Base-by-base conservation (phyloP, 1,140 invertebrate genomes). In the Philotrypesis tridentata region DNA sequence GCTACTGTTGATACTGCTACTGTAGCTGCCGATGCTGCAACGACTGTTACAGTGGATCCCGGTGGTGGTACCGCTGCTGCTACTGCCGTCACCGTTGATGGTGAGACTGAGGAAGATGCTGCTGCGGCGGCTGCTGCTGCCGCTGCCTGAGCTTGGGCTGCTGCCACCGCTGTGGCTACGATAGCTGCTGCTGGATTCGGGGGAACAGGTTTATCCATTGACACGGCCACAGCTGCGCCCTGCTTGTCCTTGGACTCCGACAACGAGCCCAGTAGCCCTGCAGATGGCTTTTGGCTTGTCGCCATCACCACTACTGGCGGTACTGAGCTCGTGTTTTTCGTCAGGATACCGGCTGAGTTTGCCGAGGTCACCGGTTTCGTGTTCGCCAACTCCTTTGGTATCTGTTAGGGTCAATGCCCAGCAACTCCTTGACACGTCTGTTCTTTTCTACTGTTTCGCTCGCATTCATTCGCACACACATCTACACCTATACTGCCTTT, bases 351-450 rank as follows among this genome's bases (percentile, higher is more conserved):
- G 82, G 88, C 88, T 88, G 88, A 87, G 84, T 86, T 90, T 87
- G 90, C 87, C 84, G 89, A 87, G 84, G 90, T 91, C 83, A 90
- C 88, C 89, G 88, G 88, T 87, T 87, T 88, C 87, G 90, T 90
- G 89, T 87, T 91, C 90, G 90, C 87, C 88, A 91, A 87, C 86
- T 94, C 93, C 93, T 94, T 94, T 92, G 90, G 91, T 91, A 93
- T 93, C 93, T 94, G 93, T 92, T 90, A 76, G 84, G 92, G 90
- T 91, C 90, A 87, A 92, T 90, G 88, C 88, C 89, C 88, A 89
- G 88, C 88, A 90, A 87, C 85, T 86, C 86, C 86, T 89, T 91
- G 89, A 91, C 88, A 91, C 89, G 87, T 84, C 79, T 83, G 84
- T 86, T 84, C 23, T 63, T 55, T 79, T 79, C 48, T 79, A 70